phyloP scores from a whole-genome alignment of 2,888 invertebrate genomes.

The Tiliacea aurago region DNA sequence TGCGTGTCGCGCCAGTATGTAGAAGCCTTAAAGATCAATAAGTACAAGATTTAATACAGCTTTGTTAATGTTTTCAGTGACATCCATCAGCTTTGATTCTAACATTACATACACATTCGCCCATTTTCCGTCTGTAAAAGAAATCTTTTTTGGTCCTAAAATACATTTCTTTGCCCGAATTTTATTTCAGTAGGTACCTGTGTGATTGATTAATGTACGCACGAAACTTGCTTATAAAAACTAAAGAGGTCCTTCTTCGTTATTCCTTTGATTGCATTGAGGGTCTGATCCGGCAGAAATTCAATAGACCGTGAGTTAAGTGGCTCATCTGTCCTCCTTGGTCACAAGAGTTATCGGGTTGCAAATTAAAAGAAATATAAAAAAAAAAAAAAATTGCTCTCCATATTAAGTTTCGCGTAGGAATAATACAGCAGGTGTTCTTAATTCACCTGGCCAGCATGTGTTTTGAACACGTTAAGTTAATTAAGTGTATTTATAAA shows the following conservation, averaged over 20 bases:
- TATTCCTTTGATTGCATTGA: constrained; percentile 71
- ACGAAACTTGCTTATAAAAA: constrained; percentile 59
- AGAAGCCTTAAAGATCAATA: not conserved
- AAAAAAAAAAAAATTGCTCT: constrained; percentile 81
- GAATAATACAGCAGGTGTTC: constrained; percentile 84
- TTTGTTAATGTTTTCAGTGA: constrained; percentile 4
- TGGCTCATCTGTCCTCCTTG: constrained; percentile 85
- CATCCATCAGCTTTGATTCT: constrained; percentile 24
- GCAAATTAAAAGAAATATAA: constrained; percentile 73
- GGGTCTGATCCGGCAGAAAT: constrained; percentile 73
- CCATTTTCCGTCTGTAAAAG: constrained; percentile 3
- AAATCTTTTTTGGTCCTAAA: constrained; percentile 37
- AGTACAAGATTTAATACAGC: not conserved
- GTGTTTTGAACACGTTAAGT: constrained; percentile 80
- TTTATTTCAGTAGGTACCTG: constrained; percentile 58
- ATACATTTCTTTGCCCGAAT: constrained; percentile 51
- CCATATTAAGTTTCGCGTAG: constrained; percentile 86
- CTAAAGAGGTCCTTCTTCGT: constrained; percentile 70
- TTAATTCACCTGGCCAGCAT: constrained; percentile 86
- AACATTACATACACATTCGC: constrained; percentile 29
- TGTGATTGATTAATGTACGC: constrained; percentile 68
- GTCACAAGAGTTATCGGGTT: constrained; percentile 83
- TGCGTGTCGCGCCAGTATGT: too few species aligned
- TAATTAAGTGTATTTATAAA: constrained; percentile 80
- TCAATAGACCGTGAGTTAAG: constrained; percentile 85